Conservation (phyloP, 2,888 invertebrate genomes). For the Polydesmus complanatus region DNA sequence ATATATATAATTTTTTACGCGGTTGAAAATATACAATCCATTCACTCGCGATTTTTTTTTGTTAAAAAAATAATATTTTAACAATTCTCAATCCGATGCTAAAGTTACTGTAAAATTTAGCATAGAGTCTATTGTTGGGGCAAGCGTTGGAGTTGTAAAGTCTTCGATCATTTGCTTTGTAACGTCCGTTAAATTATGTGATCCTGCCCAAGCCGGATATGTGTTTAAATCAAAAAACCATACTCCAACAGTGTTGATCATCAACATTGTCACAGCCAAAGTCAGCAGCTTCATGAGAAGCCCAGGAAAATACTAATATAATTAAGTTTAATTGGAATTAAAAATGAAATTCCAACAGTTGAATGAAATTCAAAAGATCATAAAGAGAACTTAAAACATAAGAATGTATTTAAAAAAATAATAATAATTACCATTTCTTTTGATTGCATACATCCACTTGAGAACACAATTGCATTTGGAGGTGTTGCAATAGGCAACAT, state of each 20-base stretch:
- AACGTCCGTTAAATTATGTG: constrained; percentile 2
- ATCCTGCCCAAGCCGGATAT: constrained; percentile 26
- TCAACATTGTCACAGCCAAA: constrained; percentile 29
- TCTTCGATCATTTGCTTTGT: constrained; percentile 5
- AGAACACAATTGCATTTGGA: constrained; percentile 84
- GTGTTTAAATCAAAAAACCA: constrained; percentile 28
- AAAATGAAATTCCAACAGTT: neutral
- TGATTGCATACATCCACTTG: constrained; percentile 63
- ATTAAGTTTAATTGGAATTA: neutral
- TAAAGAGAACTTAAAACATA: too few relatives aligned
- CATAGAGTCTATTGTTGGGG: too few relatives aligned
- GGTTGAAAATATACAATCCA: too few relatives aligned
- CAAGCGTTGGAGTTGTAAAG: neutral
- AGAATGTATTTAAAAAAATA: neutral
- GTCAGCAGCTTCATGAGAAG: constrained; percentile 33
- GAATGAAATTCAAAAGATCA: neutral
- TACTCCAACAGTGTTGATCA: constrained; percentile 30
- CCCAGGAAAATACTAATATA: constrained; percentile 30
- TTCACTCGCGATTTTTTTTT: too few relatives aligned
- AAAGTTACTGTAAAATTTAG: too few relatives aligned
- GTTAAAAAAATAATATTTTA: too few relatives aligned
- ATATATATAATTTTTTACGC: too few relatives aligned
- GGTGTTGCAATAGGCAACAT: constrained; percentile 90
- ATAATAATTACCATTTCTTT: constrained; percentile 53
- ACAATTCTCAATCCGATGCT: too few relatives aligned